Evolutionary conservation across 2,113 vertebrate species (phyloP), one percentile per base, ranked within the genome.

Genomic region (Cyprinus carpio): DNA sequence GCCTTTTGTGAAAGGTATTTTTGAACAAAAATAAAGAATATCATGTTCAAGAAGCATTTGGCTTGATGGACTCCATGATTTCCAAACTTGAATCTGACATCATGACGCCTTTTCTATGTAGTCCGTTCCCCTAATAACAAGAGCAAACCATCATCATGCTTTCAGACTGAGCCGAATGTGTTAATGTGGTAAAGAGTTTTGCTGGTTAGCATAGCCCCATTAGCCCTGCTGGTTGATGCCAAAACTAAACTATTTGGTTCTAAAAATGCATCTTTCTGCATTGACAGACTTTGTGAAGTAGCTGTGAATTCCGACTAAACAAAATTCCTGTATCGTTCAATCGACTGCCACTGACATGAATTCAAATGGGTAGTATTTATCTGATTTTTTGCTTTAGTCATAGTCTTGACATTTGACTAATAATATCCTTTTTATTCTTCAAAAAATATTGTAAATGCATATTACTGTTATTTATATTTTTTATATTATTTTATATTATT

Each of bases 141-240:
- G 3, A 75, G 6, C 23, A 27, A 75, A 49, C 18, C 18, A 71
- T 37, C 18, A 71, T 37, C 23, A 23, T 23, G 40, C 13, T 75
- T 43, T 46, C 40, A 46, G 40, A 40, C 71, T 86, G 71, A 82
- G 65, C 43, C 31, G 77, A 88, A 60, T 88, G 84, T 64, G 25
- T 29, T 64, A 25, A 20, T 58, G 56, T 60, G 54, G 64, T 67
- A 18, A 67, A 67, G 65, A 34, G 29, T 4, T 34, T 34, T 16
- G 25, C 62, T 65, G 62, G 27, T 65, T 29, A 65, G 27, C 64
- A 65, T 31, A 54, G 2, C 1, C 51, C 16, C 6, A 67, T 25
- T 31, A 71, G 18, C 31, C 8, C 18, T 37, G 65, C 31, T 69
- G 18, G 16, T 69, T 37, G 31, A 69, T 10, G 16, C 16, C 29